Evolutionary conservation across 2,113 vertebrate genomes (phyloP), one percentile per base, ranked within the genome.

Genomic region (Dromaius novaehollandiae): DNA sequence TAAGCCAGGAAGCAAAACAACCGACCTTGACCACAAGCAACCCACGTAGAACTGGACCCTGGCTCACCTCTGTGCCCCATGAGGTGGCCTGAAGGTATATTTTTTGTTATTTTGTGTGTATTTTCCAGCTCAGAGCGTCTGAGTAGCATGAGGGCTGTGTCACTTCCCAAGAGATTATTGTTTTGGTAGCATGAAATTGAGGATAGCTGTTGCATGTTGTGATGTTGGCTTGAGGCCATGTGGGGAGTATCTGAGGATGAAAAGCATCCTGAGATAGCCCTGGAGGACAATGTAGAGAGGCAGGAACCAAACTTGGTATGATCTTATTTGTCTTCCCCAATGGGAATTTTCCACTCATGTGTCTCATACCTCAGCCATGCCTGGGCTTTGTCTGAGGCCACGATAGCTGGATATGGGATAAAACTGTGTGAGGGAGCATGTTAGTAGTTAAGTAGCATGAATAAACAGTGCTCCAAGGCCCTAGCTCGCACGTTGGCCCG

Each of bases 121-220:
- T 76, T 51, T 61, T 66, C 50, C 61, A 15, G 12, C 12, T 79
- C 38, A 24, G 21, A 66, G 7, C 5, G 18, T 19, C 30, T 58
- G 30, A 58, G 30, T 58, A 32, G 32, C 6, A 1, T 14, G 56
- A 66, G 17, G 30, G 8, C 3, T 3, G 0, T 3, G 0, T 51
- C 44, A 6, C 6, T 32, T 16, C 11, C n/a, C 38, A 14, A 18
- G 14, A 46, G 8, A 13, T 10, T 78, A 21, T 6, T 48, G 25
- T 44, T 90, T 58, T 13, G 18, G 38, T 17, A 48, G 28, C 38
- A 30, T 20, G 17, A 86, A 71, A 71, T 7, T 58, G 38, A 58
- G 38, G 20, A 30, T 8, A 82, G 25, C 18, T 14, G 5, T 3
- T 58, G 11, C 15, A 68, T 53, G 3, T 5, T 58, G 15, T 26